Evolutionary conservation across 2,888 invertebrate genomes (phyloP).

Genomic region (Sympetrum striolatum): DNA sequence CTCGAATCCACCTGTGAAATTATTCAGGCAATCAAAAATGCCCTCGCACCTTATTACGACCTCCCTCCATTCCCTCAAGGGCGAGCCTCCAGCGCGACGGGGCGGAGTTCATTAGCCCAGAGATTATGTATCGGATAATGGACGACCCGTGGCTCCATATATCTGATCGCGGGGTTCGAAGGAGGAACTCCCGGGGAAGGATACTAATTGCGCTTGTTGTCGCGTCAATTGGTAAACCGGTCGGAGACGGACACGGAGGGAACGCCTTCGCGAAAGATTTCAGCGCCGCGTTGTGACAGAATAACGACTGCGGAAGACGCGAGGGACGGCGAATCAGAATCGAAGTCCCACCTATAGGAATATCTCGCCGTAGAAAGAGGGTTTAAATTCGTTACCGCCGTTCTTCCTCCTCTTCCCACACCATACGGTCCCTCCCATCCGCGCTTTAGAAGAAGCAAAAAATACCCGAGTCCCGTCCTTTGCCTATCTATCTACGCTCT

Average conservation of each 20-base stretch:
- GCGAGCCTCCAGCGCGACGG: neutral
- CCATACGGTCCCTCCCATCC: neutral
- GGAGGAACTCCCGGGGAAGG: neutral
- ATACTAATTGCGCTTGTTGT: neutral
- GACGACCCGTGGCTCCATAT: neutral
- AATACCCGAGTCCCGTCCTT: neutral
- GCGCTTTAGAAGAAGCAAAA: neutral
- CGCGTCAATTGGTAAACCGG: neutral
- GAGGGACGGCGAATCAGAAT: neutral
- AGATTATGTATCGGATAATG: neutral
- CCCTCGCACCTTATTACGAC: neutral
- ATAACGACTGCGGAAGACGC: neutral
- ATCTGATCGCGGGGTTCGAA: neutral
- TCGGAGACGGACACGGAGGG: neutral
- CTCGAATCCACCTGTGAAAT: neutral
- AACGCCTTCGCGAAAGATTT: neutral
- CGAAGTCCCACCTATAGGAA: neutral
- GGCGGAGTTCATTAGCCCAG: neutral
- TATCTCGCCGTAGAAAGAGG: neutral
- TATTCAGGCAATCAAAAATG: neutral
- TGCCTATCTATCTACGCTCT: neutral
- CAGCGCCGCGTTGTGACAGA: neutral
- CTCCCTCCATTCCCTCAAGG: neutral
- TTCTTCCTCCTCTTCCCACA: neutral
- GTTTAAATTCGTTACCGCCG: neutral